These are phyloP conservation scores for Stylophora pistillata DNA, from an alignment of 64 coral and sea anemone species.

Conservation along the genomic window DNA sequence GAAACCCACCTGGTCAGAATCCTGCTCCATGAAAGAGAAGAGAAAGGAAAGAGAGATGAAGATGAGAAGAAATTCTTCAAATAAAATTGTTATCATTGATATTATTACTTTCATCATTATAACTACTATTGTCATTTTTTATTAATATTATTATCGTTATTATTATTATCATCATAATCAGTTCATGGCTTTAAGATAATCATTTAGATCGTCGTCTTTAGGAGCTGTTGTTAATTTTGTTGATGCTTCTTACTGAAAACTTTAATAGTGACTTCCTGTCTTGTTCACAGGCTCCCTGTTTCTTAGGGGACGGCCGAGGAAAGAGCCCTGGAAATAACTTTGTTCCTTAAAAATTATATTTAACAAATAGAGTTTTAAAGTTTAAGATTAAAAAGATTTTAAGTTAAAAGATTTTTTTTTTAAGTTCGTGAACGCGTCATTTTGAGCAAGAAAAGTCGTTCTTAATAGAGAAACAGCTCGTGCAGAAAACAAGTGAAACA, in stretches of 20 bases:
- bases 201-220: neutral
- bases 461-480: too few relatives aligned
- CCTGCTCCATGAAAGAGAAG: constrained; percentile 11
- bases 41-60: constrained; percentile 9
- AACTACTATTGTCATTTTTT: too few relatives aligned
- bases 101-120: too few relatives aligned
- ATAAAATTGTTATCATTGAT: too few relatives aligned
- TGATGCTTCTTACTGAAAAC: neutral
- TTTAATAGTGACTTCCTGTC: neutral
- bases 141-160: too few relatives aligned
- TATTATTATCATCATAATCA: too few relatives aligned
- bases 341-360: neutral
- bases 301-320: too few relatives aligned
- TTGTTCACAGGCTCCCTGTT: too few relatives aligned
- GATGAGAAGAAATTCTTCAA: neutral
- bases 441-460: too few relatives aligned
- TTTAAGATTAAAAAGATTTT: neutral
- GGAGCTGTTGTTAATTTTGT: neutral
- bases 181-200: neutral
- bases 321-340: neutral
- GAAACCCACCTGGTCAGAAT: constrained; percentile 24
- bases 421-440: neutral
- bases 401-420: neutral
- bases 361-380: neutral
- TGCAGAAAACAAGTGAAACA: too few relatives aligned